Percentiles rank a stretch among this genome's conserved stretches.
Conservation (phyloP, 2,888 invertebrate genomes). For the Eulithis testata region DNA sequence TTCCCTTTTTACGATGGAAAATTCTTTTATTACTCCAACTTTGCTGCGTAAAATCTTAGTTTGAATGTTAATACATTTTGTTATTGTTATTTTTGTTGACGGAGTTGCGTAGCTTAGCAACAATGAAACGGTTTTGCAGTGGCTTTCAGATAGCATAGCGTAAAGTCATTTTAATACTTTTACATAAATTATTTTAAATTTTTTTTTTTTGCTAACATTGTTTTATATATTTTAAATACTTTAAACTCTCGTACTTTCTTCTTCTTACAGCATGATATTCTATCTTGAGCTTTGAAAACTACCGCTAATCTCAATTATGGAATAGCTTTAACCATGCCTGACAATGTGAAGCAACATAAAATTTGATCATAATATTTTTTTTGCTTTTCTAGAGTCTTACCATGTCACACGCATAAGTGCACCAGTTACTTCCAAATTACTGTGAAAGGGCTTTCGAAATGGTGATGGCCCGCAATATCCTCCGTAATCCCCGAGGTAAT, state of each 20-base stretch:
- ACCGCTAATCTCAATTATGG: no score
- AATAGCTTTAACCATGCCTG: no score
- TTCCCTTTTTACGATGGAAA: slow-evolving; percentile 66
- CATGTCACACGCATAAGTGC: background rate
- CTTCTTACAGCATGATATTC: no score
- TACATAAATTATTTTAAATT: no score
- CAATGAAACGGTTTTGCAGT: slow-evolving; percentile 6
- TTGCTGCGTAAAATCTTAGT: slow-evolving; percentile 54
- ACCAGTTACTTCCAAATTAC: background rate
- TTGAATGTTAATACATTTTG: slow-evolving; percentile 52
- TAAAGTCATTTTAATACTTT: no score
- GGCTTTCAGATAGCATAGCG: background rate
- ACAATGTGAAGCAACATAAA: no score
- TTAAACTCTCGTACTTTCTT: no score
- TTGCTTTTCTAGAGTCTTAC: background rate
- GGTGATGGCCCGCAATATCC: slow-evolving; percentile 18
- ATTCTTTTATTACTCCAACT: slow-evolving; percentile 60
- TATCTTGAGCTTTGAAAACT: no score
- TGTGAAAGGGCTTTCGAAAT: slow-evolving; percentile 10
- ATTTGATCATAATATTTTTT: no score
- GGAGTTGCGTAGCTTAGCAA: slow-evolving; percentile 28
- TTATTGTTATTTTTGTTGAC: slow-evolving; percentile 44
- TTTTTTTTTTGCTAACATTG: no score
- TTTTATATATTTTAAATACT: no score
- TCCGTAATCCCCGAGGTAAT: slow-evolving; percentile 17